Percentiles rank a stretch among this genome's conserved stretches.
These are phyloP conservation scores for Adineta ricciae DNA, from an alignment of 2,888 invertebrate genomes.

Conservation along the genomic window DNA sequence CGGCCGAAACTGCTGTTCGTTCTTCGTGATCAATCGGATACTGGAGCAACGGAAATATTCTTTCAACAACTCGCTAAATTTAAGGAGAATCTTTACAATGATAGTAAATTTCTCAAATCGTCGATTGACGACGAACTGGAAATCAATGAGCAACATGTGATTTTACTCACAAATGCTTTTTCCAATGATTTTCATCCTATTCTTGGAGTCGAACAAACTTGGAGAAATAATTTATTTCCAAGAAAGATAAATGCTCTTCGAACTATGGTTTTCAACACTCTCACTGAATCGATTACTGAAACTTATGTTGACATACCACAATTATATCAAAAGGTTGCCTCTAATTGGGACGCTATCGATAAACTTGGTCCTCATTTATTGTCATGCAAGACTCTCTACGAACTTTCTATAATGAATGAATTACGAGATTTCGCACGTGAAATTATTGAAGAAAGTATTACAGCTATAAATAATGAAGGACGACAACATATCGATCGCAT, in stretches of 20 bases:
- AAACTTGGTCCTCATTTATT: not conserved
- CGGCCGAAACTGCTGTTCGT: slow-evolving; percentile 17
- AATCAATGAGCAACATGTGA: not conserved
- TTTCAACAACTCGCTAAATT: not conserved
- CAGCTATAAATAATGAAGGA: no score
- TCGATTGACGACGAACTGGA: slow-evolving; percentile 4
- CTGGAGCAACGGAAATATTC: not conserved
- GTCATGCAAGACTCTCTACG: not conserved
- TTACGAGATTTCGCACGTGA: not conserved
- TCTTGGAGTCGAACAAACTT: not conserved
- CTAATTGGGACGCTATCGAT: not conserved
- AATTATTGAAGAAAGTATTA: not conserved
- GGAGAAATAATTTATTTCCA: not conserved
- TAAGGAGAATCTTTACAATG: not conserved
- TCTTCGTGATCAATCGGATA: slow-evolving; percentile 14
- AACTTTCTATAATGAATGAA: not conserved
- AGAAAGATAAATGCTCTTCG: not conserved
- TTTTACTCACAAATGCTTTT: slow-evolving; percentile 22
- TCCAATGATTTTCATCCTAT: not conserved
- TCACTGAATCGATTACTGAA: not conserved
- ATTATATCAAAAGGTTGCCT: not conserved
- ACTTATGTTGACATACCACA: not conserved
- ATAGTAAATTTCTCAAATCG: not conserved
- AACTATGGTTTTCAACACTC: not conserved
- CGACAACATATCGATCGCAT: no score